Evolutionary conservation across 2,888 invertebrate genomes (phyloP).

Genomic region (Drosophila ezoana): DNA sequence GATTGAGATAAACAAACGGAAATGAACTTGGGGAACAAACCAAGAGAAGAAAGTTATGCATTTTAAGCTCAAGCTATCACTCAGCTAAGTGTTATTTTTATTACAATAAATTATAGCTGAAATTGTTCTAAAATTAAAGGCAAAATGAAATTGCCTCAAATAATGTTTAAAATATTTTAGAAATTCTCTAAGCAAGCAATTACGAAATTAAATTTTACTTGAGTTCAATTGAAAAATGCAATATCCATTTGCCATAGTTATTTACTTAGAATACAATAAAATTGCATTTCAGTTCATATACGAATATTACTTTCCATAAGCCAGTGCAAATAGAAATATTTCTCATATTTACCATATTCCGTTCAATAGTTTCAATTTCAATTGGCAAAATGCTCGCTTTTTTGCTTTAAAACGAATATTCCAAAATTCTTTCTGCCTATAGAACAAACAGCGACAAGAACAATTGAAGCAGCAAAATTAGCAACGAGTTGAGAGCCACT

Average conservation of each 20-base stretch:
- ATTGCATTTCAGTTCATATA: conserved; percentile 4
- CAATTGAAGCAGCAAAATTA: conserved; percentile 40
- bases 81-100: no score
- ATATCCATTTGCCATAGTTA: conserved; percentile 12
- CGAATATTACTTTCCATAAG: conserved; percentile 13
- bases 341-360: conserved; percentile 20
- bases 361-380: conserved; percentile 20
- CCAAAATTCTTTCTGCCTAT: conserved; percentile 13
- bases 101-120: no score
- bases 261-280: conserved; percentile 11
- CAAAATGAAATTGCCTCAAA: not conserved
- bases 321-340: conserved; percentile 37
- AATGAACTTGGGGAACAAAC: not conserved
- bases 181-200: not conserved
- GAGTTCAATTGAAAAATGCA: not conserved
- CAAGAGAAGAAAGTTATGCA: not conserved
- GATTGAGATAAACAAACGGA: conserved; percentile 4
- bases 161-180: not conserved
- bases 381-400: conserved; percentile 30
- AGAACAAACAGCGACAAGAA: conserved; percentile 18
- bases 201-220: conserved; percentile 7
- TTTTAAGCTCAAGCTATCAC: not conserved
- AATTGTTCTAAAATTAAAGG: not conserved
- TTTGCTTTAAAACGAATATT: conserved; percentile 11
- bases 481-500: conserved; percentile 28